A percentile compares a stretch with the other conserved stretches of the same genome.
phyloP scores from a whole-genome alignment of 2,888 invertebrate genomes.

The Polymixis flavicincta region DNA sequence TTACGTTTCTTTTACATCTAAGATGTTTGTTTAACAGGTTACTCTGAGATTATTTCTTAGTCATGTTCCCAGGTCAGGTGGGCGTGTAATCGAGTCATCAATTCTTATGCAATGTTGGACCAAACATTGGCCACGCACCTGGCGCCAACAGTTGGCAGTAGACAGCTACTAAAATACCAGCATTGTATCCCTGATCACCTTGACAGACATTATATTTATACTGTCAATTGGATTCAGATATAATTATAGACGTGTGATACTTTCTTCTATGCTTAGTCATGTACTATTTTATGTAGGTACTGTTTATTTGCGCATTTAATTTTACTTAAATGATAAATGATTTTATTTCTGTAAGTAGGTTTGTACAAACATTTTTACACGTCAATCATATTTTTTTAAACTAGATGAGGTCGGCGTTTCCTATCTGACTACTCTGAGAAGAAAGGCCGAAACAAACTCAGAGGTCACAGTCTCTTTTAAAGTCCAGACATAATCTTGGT shows the following conservation, averaged over 20 bases:
- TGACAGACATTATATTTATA: conserved; percentile 73
- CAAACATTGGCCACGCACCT: conserved; percentile 56
- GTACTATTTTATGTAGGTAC: neutral
- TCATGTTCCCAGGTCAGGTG: conserved; percentile 20
- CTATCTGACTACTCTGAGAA: too few relatives aligned
- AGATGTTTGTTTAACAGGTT: neutral
- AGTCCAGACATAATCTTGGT: too few relatives aligned
- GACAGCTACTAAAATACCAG: conserved; percentile 67
- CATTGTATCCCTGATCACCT: conserved; percentile 77
- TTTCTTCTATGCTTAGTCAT: conserved; percentile 37
- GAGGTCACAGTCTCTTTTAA: too few relatives aligned
- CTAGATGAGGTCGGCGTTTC: too few relatives aligned
- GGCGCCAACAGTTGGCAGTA: conserved; percentile 66
- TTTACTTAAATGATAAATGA: too few relatives aligned
- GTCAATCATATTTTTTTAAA: too few relatives aligned
- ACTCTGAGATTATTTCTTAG: neutral
- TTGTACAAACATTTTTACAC: too few relatives aligned
- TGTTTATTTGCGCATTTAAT: conserved; percentile 1
- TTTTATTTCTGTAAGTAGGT: too few relatives aligned
- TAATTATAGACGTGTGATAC: conserved; percentile 56
- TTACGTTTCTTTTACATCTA: neutral
- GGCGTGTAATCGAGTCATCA: conserved; percentile 10
- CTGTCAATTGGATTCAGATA: conserved; percentile 36
- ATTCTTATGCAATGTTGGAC: conserved; percentile 56
- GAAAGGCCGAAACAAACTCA: too few relatives aligned